Evolutionary conservation across 2,113 vertebrate species (phyloP).

Genomic region (Xenopus laevis): DNA sequence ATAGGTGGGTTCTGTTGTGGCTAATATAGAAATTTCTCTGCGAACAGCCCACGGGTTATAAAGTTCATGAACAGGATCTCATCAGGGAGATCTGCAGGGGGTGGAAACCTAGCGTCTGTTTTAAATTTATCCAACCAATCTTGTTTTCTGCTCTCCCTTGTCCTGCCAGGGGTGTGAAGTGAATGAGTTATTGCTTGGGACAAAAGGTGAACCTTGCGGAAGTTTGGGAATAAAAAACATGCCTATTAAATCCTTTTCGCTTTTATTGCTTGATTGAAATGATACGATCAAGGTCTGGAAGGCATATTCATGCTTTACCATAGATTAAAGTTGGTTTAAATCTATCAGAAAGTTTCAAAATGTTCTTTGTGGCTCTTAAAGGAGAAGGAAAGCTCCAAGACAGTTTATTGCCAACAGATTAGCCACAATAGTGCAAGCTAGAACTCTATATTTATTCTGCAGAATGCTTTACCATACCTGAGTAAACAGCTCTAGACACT

Average conservation of each 20-base stretch:
- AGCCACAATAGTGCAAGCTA: too few relatives aligned
- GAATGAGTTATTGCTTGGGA: slow-evolving; percentile 30
- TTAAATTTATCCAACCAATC: slow-evolving; percentile 32
- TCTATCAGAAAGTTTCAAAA: too few relatives aligned
- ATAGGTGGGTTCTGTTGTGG: slow-evolving; percentile 4
- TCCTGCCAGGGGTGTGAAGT: slow-evolving; percentile 31
- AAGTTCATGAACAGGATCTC: slow-evolving; percentile 39
- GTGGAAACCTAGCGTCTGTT: slow-evolving; percentile 27
- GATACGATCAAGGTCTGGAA: too few relatives aligned
- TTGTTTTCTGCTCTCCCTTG: neutral
- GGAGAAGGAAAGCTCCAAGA: too few relatives aligned
- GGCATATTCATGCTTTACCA: too few relatives aligned
- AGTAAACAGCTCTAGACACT: too few relatives aligned
- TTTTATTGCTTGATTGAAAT: slow-evolving; percentile 21
- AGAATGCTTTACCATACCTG: too few relatives aligned
- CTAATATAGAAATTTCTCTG: slow-evolving; percentile 8
- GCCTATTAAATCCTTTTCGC: slow-evolving; percentile 18
- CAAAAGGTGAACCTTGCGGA: slow-evolving; percentile 36
- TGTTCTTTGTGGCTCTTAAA: too few relatives aligned
- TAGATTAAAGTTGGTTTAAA: too few relatives aligned
- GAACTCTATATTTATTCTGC: too few relatives aligned
- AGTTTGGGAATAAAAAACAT: slow-evolving; percentile 8
- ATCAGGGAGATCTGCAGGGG: slow-evolving; percentile 28
- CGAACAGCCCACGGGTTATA: slow-evolving; percentile 21
- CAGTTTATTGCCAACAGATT: too few relatives aligned